Percentiles rank a stretch among this genome's conserved stretches.
These are phyloP conservation scores for Styela clava DNA, from an alignment of 23 tunicate genomes.

Conservation along the genomic window DNA sequence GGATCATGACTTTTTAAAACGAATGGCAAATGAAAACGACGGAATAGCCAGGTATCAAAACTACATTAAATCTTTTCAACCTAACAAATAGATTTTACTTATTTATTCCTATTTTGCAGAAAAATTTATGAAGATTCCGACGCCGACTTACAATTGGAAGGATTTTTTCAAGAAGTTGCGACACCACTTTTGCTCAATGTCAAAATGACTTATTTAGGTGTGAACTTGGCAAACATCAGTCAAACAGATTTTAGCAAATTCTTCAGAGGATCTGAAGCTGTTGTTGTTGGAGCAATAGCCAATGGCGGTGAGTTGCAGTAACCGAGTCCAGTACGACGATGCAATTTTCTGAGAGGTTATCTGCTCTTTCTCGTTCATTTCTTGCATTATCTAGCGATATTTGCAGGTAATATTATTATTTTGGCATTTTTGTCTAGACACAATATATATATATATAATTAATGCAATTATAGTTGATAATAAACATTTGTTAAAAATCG, in stretches of 20 bases:
- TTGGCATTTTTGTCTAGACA: no score
- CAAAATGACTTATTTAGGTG: constrained; percentile 43
- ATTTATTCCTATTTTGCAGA: constrained; percentile 15
- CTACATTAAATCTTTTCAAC: no score
- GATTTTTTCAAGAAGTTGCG: constrained; percentile 74
- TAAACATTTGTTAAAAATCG: no score
- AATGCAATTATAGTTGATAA: no score
- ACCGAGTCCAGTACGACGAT: no score
- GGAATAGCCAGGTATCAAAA: constrained; percentile 51
- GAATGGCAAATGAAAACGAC: constrained; percentile 32
- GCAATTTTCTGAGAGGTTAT: no score
- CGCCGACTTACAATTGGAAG: constrained; percentile 53
- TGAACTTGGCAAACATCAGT: neutral
- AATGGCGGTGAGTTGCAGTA: no score
- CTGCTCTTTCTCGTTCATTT: no score
- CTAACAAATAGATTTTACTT: no score
- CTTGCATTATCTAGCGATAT: no score
- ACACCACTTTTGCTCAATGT: constrained; percentile 67
- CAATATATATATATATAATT: no score
- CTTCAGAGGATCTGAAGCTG: constrained; percentile 69
- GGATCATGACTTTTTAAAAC: constrained; percentile 26
- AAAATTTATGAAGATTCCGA: constrained; percentile 61
- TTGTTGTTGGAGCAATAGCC: constrained; percentile 36
- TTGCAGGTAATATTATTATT: no score
- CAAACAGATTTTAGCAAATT: constrained; percentile 46